Evolutionary conservation across 2,888 invertebrate species (phyloP).

Genomic region (Nomada hirtipes): DNA sequence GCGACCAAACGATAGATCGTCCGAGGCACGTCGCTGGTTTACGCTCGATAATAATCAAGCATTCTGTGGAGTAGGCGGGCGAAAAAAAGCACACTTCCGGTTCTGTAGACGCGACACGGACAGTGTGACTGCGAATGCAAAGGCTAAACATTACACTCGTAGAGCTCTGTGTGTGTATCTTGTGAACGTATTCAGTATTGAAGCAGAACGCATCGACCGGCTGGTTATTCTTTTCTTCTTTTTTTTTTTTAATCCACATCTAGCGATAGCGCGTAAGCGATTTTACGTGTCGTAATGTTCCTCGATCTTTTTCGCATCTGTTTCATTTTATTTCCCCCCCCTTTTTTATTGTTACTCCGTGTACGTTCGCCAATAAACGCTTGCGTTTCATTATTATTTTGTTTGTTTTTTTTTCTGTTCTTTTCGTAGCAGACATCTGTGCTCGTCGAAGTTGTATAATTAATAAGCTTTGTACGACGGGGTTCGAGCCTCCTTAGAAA

Average conservation of each 20-base stretch:
- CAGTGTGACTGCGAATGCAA: constrained; percentile 7
- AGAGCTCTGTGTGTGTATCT: not conserved
- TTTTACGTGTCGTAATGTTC: constrained; percentile 53
- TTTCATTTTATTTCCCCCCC: not conserved
- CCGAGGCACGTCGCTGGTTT: not conserved
- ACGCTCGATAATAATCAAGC: not conserved
- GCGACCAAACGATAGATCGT: not conserved
- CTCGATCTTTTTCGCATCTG: constrained; percentile 18
- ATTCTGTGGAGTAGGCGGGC: not conserved
- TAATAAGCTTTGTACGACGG: constrained; percentile 39
- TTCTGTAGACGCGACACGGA: constrained; percentile 23
- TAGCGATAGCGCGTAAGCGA: constrained; percentile 49
- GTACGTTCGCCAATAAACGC: constrained; percentile 27
- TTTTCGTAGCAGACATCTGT: not conserved
- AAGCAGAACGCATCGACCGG: constrained; percentile 17
- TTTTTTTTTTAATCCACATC: constrained; percentile 13
- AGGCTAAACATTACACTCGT: constrained; percentile 28
- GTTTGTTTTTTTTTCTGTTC: not conserved
- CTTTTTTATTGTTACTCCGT: constrained; percentile 6
- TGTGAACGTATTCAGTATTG: constrained; percentile 31
- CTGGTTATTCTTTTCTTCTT: constrained; percentile 18
- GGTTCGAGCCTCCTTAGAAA: constrained; percentile 28
- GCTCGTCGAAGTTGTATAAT: constrained; percentile 39
- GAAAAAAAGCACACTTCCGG: constrained; percentile 20
- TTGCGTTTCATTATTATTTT: constrained; percentile 2